A percentile compares a stretch with the other conserved stretches of the same genome.
Conservation (phyloP, 2,797 vertebrate genomes). For the Iguana delicatissima region DNA sequence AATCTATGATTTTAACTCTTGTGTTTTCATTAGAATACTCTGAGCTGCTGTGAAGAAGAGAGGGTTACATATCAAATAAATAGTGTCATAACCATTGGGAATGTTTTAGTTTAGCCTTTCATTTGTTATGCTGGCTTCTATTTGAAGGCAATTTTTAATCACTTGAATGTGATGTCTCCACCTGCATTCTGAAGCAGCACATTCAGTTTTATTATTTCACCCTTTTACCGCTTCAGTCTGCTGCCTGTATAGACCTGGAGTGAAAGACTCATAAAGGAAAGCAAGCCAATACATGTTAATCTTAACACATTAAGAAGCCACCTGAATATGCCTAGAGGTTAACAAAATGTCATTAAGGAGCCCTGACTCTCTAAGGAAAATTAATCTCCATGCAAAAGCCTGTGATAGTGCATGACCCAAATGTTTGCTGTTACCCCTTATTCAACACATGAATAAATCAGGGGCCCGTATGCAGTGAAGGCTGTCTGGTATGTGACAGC, state of each 20-base stretch:
- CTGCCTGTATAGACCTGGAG: background rate
- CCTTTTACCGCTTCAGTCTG: background rate
- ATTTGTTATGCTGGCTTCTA: background rate
- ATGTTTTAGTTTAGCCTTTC: background rate
- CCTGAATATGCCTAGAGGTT: constrained; percentile 22
- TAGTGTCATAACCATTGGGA: too few species aligned
- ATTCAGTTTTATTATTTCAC: background rate
- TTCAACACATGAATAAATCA: background rate
- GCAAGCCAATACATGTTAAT: constrained; percentile 8
- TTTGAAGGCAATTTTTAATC: background rate
- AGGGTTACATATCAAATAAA: too few species aligned
- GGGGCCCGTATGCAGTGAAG: background rate
- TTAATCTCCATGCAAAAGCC: constrained; percentile 1
- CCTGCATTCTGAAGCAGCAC: background rate
- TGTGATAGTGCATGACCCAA: constrained; percentile 8
- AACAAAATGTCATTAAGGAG: constrained; percentile 1
- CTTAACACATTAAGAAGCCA: constrained; percentile 8
- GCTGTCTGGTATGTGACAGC: background rate
- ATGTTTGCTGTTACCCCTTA: background rate
- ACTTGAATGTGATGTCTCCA: background rate
- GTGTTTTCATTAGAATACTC: too few species aligned
- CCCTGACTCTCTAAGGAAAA: constrained; percentile 5
- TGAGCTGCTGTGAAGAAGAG: too few species aligned
- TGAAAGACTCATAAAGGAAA: constrained; percentile 1
- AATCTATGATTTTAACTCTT: too few species aligned